Percentiles rank a stretch among this genome's conserved stretches.
phyloP scores from a whole-genome alignment of 37 sponge, comb jelly and placozoan species.

The Lycopodina hypogea region DNA sequence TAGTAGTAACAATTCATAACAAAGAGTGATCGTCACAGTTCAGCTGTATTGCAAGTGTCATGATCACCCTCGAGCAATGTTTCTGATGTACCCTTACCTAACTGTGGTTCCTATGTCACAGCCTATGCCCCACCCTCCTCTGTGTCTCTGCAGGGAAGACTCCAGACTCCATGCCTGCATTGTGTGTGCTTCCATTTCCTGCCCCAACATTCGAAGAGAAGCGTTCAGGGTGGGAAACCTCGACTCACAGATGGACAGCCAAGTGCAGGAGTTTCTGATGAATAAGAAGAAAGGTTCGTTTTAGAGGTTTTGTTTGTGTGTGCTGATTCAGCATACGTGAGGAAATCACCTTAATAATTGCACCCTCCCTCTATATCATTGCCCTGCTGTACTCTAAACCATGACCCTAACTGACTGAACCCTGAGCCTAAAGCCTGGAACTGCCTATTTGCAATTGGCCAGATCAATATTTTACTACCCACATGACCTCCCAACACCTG shows the following conservation, averaged over 20 bases:
- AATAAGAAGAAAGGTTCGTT: constrained; percentile 70
- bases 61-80: too few species aligned
- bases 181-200: constrained; percentile 81
- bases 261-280: constrained; percentile 56
- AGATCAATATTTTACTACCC: too few species aligned
- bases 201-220: constrained; percentile 66
- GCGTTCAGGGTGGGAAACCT: constrained; percentile 45
- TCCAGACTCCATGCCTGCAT: constrained; percentile 75
- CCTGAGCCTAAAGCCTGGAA: too few species aligned
- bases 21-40: too few species aligned
- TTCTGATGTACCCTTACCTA: too few species aligned
- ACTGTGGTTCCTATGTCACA: too few species aligned
- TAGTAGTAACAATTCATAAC: too few species aligned
- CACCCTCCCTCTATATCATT: background rate
- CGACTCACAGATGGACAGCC: constrained; percentile 58
- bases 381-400: too few species aligned
- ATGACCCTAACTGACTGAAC: too few species aligned
- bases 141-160: constrained; percentile 50
- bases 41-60: too few species aligned
- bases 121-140: background rate
- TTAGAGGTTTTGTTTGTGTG: background rate
- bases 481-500: too few species aligned
- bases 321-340: background rate
- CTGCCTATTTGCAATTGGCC: too few species aligned
- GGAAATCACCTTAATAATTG: background rate